Evolutionary conservation across 2,888 invertebrate genomes (phyloP).

Genomic region (Dendrolimus houi): DNA sequence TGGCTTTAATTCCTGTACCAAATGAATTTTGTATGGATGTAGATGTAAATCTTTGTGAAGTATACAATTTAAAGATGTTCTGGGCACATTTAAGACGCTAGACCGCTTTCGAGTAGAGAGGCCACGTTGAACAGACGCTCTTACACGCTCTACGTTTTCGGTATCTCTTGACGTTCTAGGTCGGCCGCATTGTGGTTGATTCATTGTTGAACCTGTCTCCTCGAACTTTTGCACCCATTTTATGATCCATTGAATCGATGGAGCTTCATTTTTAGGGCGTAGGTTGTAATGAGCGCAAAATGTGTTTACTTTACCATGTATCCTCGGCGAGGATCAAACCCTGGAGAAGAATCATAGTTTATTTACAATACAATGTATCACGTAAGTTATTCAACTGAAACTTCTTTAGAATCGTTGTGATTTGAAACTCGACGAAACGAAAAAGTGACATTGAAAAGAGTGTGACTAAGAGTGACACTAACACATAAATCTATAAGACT

Average conservation of each 20-base stretch:
- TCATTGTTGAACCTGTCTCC: neutral
- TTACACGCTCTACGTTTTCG: conserved; percentile 6
- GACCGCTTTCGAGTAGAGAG: conserved; percentile 1
- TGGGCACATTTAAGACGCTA: conserved; percentile 4
- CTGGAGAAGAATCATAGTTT: no score
- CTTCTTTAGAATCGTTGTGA: no score
- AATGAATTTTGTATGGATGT: conserved; percentile 7
- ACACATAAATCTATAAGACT: no score
- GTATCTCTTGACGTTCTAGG: neutral
- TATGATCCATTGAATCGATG: conserved; percentile 1
- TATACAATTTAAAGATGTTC: conserved; percentile 5
- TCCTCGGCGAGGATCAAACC: no score
- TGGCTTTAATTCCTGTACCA: conserved; percentile 7
- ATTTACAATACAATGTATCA: no score
- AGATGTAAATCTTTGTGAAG: conserved; percentile 5
- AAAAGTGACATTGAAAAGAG: no score
- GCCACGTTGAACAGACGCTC: conserved; percentile 4
- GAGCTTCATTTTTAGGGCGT: neutral
- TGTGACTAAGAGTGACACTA: no score
- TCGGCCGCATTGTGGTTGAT: conserved; percentile 2
- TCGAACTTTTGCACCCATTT: neutral
- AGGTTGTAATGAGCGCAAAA: conserved; percentile 2
- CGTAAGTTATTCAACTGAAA: no score
- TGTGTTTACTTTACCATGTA: no score
- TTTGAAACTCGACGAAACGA: no score